Conservation (phyloP, 1,140 invertebrate genomes). For the Microplitis mediator region DNA sequence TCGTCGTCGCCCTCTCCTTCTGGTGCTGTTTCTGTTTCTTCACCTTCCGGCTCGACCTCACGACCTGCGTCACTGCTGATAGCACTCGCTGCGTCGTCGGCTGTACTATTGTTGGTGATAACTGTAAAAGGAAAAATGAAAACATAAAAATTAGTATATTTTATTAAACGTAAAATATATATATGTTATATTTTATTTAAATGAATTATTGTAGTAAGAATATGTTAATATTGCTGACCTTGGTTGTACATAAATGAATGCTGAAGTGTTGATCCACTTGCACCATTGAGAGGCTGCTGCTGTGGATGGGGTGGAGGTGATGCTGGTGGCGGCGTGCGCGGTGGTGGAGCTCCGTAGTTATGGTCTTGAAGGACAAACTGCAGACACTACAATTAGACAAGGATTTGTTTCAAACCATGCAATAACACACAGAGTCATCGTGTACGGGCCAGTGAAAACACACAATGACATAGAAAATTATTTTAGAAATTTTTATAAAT, state of each 20-base stretch:
- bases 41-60: slow-evolving; percentile 72
- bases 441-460: too few species aligned
- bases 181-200: too few species aligned
- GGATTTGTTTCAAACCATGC: slow-evolving; percentile 48
- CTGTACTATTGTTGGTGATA: slow-evolving; percentile 47
- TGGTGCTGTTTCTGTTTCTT: slow-evolving; percentile 86
- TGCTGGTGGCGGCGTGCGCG: slow-evolving; percentile 65
- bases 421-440: too few species aligned
- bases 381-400: slow-evolving; percentile 60
- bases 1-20: slow-evolving; percentile 85
- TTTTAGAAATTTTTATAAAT: not conserved
- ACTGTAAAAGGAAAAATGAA: slow-evolving; percentile 38
- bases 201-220: too few species aligned
- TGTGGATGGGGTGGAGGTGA: slow-evolving; percentile 60
- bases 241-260: slow-evolving; percentile 51
- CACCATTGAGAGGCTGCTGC: slow-evolving; percentile 52
- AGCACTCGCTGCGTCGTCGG: slow-evolving; percentile 71
- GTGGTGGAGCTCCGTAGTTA: slow-evolving; percentile 78
- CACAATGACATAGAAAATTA: slow-evolving; percentile 37
- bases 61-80: slow-evolving; percentile 67
- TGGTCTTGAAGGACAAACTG: slow-evolving; percentile 80
- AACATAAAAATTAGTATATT: not conserved
- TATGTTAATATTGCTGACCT: slow-evolving; percentile 37
- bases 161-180: not conserved
- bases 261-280: slow-evolving; percentile 46